Base-by-base conservation (phyloP, 2,888 invertebrate genomes). In the Cepaea hortensis region DNA sequence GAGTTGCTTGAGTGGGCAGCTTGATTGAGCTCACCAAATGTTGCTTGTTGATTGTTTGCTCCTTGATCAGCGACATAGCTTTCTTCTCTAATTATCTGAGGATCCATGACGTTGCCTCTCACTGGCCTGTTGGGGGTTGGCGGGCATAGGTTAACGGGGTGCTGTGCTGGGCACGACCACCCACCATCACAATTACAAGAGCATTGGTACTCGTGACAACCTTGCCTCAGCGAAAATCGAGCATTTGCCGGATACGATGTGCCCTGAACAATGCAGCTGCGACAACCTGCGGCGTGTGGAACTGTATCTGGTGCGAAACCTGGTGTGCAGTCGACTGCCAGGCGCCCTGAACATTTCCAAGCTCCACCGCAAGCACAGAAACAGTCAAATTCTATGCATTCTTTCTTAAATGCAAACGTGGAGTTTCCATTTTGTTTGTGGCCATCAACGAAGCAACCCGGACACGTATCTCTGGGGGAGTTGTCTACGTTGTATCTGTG, bases 151-250 rank as follows among this genome's bases (percentile, higher is more conserved):
- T 88, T 85, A 20, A 84, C 85, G 20, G 90, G 89, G 7, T 84
- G 83, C 70, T 90, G 89, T 18, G 87, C 80, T 0, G 90, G 90
- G 70, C 92, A 92, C 48, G 89, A 89, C 89, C 91, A 92, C 1
- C 89, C 86, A 0, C 92, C 92, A 87, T 91, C 91, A 88, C 93
- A 93, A 9, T 90, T 90, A 84, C 93, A 93, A 1, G 88, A 87
- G 86, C 93, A 93, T 3, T 87, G 75, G 83, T 89, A 90, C 68
- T 89, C 88, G 46, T 85, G 89, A 81, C 90, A 90, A 18, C 88
- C 90, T 62, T 88, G 87, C 13, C 84, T 61, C 23, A 89, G 75
- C 7, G 87, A 85, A 77, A 90, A 90, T 65, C 89, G 87, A 9
- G 89, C 84, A 70, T 90, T 90, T 7, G 90, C 82, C 0, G 90